Base-by-base conservation (phyloP, 2,888 invertebrate genomes). In the Lathronympha strigana region DNA sequence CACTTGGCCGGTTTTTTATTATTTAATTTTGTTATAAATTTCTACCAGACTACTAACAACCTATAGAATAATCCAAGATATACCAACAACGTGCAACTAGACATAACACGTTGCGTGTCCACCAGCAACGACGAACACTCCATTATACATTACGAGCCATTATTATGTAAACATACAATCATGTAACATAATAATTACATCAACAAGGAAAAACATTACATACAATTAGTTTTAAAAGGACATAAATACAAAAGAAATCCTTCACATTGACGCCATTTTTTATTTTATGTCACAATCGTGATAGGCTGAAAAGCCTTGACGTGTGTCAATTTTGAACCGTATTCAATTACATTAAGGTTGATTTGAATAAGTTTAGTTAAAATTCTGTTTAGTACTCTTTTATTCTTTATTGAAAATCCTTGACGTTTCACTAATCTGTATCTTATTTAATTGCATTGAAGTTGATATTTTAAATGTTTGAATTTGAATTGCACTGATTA, bases 131-230 rank as follows among this genome's bases (percentile, higher is more conserved):
- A 9, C 57, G 31, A 17, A n/a, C 13, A 13, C 4, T 55, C 6
- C 19, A 31, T 31, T 43, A 28, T n/a, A 38, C 38, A 40, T 31
- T 31, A 57, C 45, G n/a, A 31, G n/a, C 40, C 17, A 55, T 45
- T 45, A 21, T 57, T 57, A 57, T 31, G 21, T 57, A 31, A 57
- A 57, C 43, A 45, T 31, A n/a, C n/a, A 4, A n/a, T n/a, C 43
- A 21, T 31, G 31, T 31, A 57, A 57, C 43, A 31, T n/a, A 45
- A 28, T 43, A 57, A 57, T 57, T 31, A 57, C 57, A 40, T 25
- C 25, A 17, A 55, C 25, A 28, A 45, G 43, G 43, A 57, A 45
- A 45, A 19, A 31, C 11, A 40, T 40, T 17, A 55, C 13, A 1
- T 11, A 57, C n/a, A 45, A 57, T 21, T 31, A 19, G 45, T 19